These are phyloP conservation scores for Holcopasites calliopsidis DNA, from an alignment of 1,140 invertebrate genomes.

Conservation along the genomic window DNA sequence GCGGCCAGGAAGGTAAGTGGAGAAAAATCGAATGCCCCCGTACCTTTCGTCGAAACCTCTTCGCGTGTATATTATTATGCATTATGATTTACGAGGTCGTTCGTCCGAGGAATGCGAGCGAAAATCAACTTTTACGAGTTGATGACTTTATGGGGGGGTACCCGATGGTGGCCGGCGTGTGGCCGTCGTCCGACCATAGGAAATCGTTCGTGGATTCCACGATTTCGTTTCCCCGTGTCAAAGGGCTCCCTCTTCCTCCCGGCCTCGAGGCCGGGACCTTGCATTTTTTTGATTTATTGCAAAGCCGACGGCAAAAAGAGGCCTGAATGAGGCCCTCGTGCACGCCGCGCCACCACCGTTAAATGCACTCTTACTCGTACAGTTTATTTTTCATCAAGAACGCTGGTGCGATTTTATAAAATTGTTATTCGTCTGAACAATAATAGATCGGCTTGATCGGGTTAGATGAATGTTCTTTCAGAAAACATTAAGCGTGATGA, in stretches of 20 bases:
- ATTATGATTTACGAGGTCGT: constrained; percentile 63
- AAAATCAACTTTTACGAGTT: constrained; percentile 66
- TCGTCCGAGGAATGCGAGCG: constrained; percentile 35
- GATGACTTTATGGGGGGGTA: constrained; percentile 68
- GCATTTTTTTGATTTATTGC: constrained; percentile 23
- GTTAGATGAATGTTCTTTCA: no score
- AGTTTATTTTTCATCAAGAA: no score
- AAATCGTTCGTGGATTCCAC: constrained; percentile 55
- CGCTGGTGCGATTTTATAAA: no score
- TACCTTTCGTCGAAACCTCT: constrained; percentile 52
- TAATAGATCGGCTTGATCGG: no score
- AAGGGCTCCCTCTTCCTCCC: background rate
- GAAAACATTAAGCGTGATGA: no score
- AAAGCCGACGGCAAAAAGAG: background rate
- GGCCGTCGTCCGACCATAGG: constrained; percentile 67
- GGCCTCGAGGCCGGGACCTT: constrained; percentile 1
- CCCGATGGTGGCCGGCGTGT: constrained; percentile 68
- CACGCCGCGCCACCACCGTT: background rate
- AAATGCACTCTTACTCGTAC: background rate
- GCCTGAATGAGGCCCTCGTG: background rate
- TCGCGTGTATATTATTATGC: constrained; percentile 20
- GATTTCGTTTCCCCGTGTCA: constrained; percentile 15
- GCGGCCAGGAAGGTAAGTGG: background rate
- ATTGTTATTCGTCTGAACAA: no score
- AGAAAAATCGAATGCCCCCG: background rate